Percentiles rank a stretch among this genome's conserved stretches.
These are phyloP conservation scores for Neomonachus schauinslandi DNA, from an alignment of 2,113 vertebrate species.

Conservation along the genomic window DNA sequence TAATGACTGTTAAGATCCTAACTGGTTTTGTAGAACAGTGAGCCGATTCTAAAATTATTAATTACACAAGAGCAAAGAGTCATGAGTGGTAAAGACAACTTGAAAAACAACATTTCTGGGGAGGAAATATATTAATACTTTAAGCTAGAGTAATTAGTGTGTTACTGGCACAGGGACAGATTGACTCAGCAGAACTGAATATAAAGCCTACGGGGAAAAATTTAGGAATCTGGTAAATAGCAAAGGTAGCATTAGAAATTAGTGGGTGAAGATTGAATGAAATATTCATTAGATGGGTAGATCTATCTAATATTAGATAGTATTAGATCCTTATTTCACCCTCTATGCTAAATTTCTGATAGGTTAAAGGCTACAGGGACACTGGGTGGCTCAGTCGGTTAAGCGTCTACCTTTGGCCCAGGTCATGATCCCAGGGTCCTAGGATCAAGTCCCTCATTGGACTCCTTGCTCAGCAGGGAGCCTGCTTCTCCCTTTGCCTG, in stretches of 20 bases:
- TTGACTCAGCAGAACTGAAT: not conserved
- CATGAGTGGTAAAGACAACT: not conserved
- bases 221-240: not conserved
- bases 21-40: not conserved
- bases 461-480: not conserved
- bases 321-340: not conserved
- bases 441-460: not conserved
- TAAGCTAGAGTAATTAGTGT: conserved; percentile 1
- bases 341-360: not conserved
- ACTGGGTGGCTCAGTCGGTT: not conserved
- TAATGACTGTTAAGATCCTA: not conserved
- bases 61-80: not conserved
- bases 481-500: not conserved
- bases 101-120: not conserved
- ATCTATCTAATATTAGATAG: not conserved
- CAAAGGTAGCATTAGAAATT: conserved; percentile 21
- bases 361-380: not conserved
- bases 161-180: not conserved
- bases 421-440: not conserved
- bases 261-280: not conserved
- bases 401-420: not conserved
- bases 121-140: not conserved
- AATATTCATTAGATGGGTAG: not conserved
- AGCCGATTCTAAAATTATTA: not conserved
- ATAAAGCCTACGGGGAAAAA: not conserved